phyloP scores from a whole-genome alignment of 2,113 vertebrate genomes.

The Ptyas mucosa region DNA sequence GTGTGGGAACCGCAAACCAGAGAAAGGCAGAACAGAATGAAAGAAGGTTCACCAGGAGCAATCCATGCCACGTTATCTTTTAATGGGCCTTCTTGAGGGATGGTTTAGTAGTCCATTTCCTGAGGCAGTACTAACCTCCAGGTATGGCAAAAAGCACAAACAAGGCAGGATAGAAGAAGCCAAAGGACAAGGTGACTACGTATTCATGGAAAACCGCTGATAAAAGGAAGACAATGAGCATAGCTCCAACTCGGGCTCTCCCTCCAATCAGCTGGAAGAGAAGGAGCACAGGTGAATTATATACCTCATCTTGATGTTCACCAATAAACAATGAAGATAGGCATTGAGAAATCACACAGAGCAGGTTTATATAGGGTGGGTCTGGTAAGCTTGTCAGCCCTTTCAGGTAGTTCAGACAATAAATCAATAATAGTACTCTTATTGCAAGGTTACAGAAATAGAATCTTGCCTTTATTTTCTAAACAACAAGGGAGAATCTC shows the following conservation, averaged over 20 bases:
- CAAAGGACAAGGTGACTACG: conserved; percentile 75
- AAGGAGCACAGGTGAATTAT: neutral
- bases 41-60: neutral
- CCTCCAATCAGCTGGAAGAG: conserved; percentile 71
- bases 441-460: neutral
- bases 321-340: neutral
- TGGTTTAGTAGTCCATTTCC: neutral
- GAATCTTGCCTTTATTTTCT: neutral
- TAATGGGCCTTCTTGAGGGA: neutral
- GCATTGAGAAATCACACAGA: neutral
- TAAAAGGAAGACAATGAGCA: conserved; percentile 78
- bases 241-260: conserved; percentile 70
- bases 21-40: neutral
- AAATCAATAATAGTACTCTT: neutral
- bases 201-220: conserved; percentile 85
- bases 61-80: neutral
- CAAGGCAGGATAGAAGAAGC: conserved; percentile 88
- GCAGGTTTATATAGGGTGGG: neutral
- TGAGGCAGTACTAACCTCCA: conserved; percentile 71
- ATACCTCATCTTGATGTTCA: neutral
- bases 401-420: neutral
- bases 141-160: conserved; percentile 78
- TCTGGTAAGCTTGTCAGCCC: neutral
- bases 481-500: neutral
- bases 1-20: neutral